Conservation (phyloP, 2,888 invertebrate species). For the Autographa pulchrina region DNA sequence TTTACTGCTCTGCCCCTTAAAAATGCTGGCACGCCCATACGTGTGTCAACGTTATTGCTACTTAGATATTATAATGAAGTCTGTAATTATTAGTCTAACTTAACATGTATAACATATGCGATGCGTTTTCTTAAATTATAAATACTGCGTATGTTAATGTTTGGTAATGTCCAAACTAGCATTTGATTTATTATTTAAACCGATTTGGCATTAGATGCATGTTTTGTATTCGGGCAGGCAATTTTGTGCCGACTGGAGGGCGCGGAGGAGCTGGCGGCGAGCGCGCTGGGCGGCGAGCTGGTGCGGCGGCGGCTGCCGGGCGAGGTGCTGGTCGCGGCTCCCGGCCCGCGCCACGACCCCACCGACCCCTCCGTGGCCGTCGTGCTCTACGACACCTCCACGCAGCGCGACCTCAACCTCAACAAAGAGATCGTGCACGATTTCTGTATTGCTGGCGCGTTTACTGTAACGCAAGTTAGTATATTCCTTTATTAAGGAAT, state of each 20-base stretch:
- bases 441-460: conserved; percentile 82
- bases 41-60: no score
- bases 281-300: conserved; percentile 71
- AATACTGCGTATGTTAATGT: no score
- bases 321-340: conserved; percentile 89
- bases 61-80: no score
- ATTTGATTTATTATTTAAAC: no score
- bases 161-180: no score
- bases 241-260: conserved; percentile 92
- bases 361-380: conserved; percentile 87
- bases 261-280: conserved; percentile 90
- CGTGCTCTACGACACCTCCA: conserved; percentile 91
- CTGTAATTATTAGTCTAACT: no score
- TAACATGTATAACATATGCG: no score
- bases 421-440: conserved; percentile 90
- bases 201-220: no score
- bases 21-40: no score
- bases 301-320: conserved; percentile 83
- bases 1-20: no score
- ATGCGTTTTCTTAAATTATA: no score
- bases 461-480: conserved; percentile 77
- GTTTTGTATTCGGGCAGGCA: conserved; percentile 83
- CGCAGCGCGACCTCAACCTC: conserved; percentile 90
- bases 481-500: background rate
- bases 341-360: conserved; percentile 81